These are phyloP conservation scores for Crotalus viridis DNA, from an alignment of 2,113 vertebrate species.

Conservation along the genomic window DNA sequence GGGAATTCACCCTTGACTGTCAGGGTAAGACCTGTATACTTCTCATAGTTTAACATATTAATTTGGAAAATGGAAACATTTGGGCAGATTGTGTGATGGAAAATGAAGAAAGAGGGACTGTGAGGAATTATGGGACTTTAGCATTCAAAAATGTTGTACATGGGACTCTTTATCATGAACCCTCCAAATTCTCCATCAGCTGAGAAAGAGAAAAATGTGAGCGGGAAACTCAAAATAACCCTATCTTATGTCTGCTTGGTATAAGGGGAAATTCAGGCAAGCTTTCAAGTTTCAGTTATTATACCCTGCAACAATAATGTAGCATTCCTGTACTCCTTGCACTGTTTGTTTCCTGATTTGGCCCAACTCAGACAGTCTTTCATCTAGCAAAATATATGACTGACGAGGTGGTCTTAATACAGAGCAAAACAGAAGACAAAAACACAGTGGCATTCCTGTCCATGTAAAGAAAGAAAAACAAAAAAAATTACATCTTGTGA, in stretches of 20 bases:
- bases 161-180: background rate
- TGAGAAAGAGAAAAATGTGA: background rate
- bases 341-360: background rate
- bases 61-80: background rate
- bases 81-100: background rate
- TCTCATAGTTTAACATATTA: background rate
- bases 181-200: background rate
- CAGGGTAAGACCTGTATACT: background rate
- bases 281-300: background rate
- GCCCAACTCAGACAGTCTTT: background rate
- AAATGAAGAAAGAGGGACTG: background rate
- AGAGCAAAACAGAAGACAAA: background rate
- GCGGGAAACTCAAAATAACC: background rate
- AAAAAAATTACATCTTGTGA: background rate
- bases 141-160: background rate
- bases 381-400: background rate
- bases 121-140: background rate
- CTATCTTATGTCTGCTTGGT: background rate
- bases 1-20: background rate
- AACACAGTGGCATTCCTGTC: background rate
- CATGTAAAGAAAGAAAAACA: background rate
- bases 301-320: background rate
- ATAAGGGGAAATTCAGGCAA: background rate
- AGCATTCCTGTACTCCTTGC: background rate
- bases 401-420: background rate